phyloP scores from a whole-genome alignment of 2,113 vertebrate genomes.

The Forbesichthys agassizii region DNA sequence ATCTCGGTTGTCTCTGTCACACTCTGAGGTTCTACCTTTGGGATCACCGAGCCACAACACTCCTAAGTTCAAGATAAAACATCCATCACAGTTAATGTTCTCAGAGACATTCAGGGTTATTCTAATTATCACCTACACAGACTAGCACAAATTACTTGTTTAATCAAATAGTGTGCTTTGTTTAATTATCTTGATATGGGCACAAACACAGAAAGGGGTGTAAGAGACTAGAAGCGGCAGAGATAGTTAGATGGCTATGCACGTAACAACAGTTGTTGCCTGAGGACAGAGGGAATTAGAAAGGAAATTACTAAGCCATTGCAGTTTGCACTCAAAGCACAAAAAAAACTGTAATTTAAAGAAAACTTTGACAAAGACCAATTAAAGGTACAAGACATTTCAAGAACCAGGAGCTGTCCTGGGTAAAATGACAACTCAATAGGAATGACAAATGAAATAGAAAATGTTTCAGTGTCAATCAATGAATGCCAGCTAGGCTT shows the following conservation, averaged over 20 bases:
- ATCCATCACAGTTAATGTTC: constrained; percentile 74
- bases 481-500: too few species aligned
- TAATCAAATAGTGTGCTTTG: constrained; percentile 75
- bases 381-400: constrained; percentile 38
- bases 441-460: too few species aligned
- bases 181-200: constrained; percentile 76
- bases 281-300: constrained; percentile 73
- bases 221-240: constrained; percentile 12
- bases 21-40: constrained; percentile 31
- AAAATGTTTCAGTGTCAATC: too few species aligned
- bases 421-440: constrained; percentile 5
- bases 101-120: constrained; percentile 66
- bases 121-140: constrained; percentile 72
- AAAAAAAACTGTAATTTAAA: constrained; percentile 56
- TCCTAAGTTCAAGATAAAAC: constrained; percentile 52
- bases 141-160: constrained; percentile 75
- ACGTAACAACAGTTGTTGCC: constrained; percentile 66
- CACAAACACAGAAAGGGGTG: constrained; percentile 44
- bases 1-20: constrained; percentile 37
- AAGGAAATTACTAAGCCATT: constrained; percentile 71
- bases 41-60: constrained; percentile 34
- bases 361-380: constrained; percentile 50
- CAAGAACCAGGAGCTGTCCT: constrained; percentile 25
- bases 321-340: constrained; percentile 67
- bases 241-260: constrained; percentile 50